A percentile compares a stretch with the other conserved stretches of the same genome.
phyloP scores from a whole-genome alignment of 2,888 invertebrate genomes.

The Cheilosia soror region DNA sequence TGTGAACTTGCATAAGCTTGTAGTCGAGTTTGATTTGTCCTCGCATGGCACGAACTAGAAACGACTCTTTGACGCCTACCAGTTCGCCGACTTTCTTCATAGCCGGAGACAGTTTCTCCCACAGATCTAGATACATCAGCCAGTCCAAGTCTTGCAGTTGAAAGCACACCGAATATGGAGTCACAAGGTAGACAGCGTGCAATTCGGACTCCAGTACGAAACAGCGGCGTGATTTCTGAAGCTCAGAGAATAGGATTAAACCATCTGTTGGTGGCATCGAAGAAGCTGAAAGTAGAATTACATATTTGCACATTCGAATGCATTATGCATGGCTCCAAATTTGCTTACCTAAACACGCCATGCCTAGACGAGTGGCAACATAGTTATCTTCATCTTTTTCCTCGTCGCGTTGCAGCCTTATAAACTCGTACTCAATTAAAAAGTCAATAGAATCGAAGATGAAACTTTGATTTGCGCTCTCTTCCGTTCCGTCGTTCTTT shows the following conservation, averaged over 20 bases:
- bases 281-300: conserved; percentile 85
- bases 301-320: background rate
- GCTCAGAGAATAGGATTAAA: conserved; percentile 93
- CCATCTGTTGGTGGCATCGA: conserved; percentile 98
- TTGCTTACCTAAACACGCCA: conserved; percentile 90
- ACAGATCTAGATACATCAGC: conserved; percentile 91
- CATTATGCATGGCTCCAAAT: background rate
- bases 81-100: conserved; percentile 94
- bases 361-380: conserved; percentile 93
- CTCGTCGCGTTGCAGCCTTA: conserved; percentile 86
- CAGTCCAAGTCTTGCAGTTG: conserved; percentile 92
- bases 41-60: conserved; percentile 91
- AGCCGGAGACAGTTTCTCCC: conserved; percentile 91
- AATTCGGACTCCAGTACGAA: conserved; percentile 97
- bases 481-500: conserved; percentile 28
- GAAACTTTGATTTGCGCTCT: conserved; percentile 42
- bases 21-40: conserved; percentile 86
- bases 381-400: conserved; percentile 85
- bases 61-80: conserved; percentile 94
- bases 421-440: conserved; percentile 91
- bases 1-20: conserved; percentile 87
- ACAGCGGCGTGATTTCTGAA: conserved; percentile 94
- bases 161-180: conserved; percentile 94
- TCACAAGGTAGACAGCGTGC: conserved; percentile 97
- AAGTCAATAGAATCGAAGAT: conserved; percentile 88